Conservation (phyloP, 2,113 vertebrate species). For the Etheostoma spectabile region DNA sequence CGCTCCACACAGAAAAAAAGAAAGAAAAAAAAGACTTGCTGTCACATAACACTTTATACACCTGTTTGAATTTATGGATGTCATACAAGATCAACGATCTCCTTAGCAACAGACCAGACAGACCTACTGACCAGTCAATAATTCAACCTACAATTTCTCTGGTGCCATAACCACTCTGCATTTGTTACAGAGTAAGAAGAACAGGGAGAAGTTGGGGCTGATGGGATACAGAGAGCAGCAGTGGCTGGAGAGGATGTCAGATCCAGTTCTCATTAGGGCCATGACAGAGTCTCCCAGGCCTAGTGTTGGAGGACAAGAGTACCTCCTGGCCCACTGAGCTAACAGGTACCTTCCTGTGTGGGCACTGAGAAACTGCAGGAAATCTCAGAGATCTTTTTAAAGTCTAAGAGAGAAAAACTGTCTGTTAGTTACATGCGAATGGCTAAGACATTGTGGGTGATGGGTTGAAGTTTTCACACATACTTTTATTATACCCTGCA, state of each 20-base stretch:
- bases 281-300: conserved; percentile 42
- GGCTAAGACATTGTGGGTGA: conserved; percentile 38
- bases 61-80: conserved; percentile 46
- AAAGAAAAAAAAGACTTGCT: conserved; percentile 29
- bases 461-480: conserved; percentile 48
- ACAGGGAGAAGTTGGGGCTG: conserved; percentile 30
- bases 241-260: conserved; percentile 58
- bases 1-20: background rate
- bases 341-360: conserved; percentile 54
- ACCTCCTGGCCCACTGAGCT: conserved; percentile 49
- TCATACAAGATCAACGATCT: conserved; percentile 43
- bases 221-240: conserved; percentile 40
- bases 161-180: conserved; percentile 44
- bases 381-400: conserved; percentile 59
- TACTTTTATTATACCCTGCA: conserved; percentile 40
- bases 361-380: conserved; percentile 37
- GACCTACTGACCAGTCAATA: conserved; percentile 62
- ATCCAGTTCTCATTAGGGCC: conserved; percentile 67
- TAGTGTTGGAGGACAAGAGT: conserved; percentile 54
- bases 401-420: conserved; percentile 36
- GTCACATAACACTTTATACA: conserved; percentile 41
- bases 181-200: conserved; percentile 33
- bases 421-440: conserved; percentile 56
- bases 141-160: conserved; percentile 60
- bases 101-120: conserved; percentile 32